Base-by-base conservation (phyloP, 92 coral and sea anemone species). In the Pocillopora grandis region DNA sequence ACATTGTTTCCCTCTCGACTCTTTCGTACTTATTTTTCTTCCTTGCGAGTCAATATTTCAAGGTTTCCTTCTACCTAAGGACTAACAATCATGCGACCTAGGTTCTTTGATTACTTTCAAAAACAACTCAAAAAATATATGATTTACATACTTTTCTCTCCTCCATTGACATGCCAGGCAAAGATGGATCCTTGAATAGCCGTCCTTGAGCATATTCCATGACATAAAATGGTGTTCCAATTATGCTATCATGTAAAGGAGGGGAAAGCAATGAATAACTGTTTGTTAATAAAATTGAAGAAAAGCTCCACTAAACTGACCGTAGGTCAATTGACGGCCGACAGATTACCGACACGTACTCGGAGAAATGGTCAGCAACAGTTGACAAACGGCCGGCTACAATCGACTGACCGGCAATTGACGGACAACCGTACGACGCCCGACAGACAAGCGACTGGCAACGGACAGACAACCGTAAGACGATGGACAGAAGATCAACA, bases 201-300 rank as follows among this genome's bases (percentile, higher is more conserved):
- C 98, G 90, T 5, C 98, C 98, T 12, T 66, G 81, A 1, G 90
- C 88, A 76, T 96, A 96, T 48, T 96, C 96, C 98, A 96, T 96
- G 80, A 96, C 84, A 82, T 94, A 96, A 76, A 96, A 96, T 17
- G 98, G 96, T 12, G 98, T 96, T 17, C 98, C 98, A 11, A 96
- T 74, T 23, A 96, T 80, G 73, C 98, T 96, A 83, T 12, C 58
- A 70, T 42, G 27, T 42, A 62, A 36, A 10, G 62, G 8, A 11
- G 55, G 5, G 13, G 52, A 0, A 66, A 76, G 1, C 31, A 27
- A 19, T 5, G 31, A 48, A 49, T n/a, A 36, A 18, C 19, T 68
- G 27, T 12, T 66, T 23, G 14, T 27, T 19, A 3, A 4, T n/a
- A 21, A 66, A 27, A 66, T 21, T 19, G 9, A 12, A n/a, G 33